Conservation (phyloP, 2,888 invertebrate species). For the Drosophila paramelanica region DNA sequence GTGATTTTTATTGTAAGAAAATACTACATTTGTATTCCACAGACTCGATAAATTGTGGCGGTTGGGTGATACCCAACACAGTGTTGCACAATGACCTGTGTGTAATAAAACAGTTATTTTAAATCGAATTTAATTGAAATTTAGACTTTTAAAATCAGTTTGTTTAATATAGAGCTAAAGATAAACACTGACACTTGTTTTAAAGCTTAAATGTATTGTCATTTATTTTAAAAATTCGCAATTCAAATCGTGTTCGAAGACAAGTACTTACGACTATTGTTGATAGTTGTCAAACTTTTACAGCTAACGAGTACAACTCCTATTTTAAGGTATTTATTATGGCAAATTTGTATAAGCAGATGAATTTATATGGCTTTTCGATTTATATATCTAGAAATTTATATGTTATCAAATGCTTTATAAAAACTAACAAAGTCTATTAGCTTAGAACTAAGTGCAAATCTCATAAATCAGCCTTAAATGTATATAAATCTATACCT, state of each 20-base stretch:
- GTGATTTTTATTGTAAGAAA: background rate
- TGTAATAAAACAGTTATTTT: background rate
- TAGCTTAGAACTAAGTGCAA: constrained; percentile 49
- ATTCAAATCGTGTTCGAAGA: constrained; percentile 29
- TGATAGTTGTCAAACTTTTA: constrained; percentile 47
- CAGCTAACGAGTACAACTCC: constrained; percentile 38
- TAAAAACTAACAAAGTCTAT: constrained; percentile 56
- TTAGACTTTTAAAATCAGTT: too few species aligned
- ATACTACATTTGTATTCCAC: background rate
- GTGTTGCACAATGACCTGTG: constrained; percentile 1
- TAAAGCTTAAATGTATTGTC: constrained; percentile 65
- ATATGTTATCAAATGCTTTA: constrained; percentile 57
- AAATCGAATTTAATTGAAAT: too few species aligned
- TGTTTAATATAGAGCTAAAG: background rate
- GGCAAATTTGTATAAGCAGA: constrained; percentile 43
- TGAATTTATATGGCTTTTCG: constrained; percentile 29
- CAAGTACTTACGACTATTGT: constrained; percentile 46
- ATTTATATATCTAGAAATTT: constrained; percentile 22
- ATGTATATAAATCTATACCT: constrained; percentile 48
- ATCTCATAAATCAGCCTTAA: constrained; percentile 78
- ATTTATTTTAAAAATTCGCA: constrained; percentile 65
- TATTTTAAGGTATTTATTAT: constrained; percentile 36
- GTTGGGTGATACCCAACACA: constrained; percentile 4
- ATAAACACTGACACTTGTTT: background rate
- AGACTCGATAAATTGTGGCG: constrained; percentile 27